These are phyloP conservation scores for Gallinago paraguaiae DNA, from an alignment of 2,113 vertebrate genomes.

Conservation along the genomic window DNA sequence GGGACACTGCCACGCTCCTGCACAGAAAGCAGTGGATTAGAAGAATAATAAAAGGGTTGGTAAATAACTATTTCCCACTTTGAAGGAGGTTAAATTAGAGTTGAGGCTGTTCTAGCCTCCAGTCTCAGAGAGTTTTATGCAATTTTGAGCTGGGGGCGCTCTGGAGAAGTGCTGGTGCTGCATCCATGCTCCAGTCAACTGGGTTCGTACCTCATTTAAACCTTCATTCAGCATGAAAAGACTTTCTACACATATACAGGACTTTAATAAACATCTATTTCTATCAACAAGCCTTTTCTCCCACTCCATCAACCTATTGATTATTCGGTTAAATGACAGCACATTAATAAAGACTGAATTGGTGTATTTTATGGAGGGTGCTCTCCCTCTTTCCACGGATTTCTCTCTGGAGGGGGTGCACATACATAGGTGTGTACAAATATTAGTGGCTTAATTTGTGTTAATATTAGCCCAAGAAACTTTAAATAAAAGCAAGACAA, in stretches of 20 bases:
- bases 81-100: background rate
- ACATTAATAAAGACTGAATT: background rate
- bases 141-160: background rate
- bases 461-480: background rate
- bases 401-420: background rate
- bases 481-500: background rate
- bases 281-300: background rate
- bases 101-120: background rate
- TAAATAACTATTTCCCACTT: background rate
- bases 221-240: background rate
- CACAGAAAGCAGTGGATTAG: too few species aligned
- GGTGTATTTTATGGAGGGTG: background rate
- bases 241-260: background rate
- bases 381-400: background rate
- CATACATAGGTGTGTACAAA: rapidly evolving
- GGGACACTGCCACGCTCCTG: background rate
- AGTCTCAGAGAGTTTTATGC: background rate
- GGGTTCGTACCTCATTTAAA: background rate
- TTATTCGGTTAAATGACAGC: background rate
- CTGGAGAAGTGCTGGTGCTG: background rate
- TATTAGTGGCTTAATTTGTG: background rate
- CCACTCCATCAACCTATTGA: background rate
- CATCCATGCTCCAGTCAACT: background rate
- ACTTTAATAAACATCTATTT: background rate
- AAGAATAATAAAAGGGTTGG: background rate